Conservation (phyloP, 2,113 vertebrate genomes). For the Anhinga anhinga region DNA sequence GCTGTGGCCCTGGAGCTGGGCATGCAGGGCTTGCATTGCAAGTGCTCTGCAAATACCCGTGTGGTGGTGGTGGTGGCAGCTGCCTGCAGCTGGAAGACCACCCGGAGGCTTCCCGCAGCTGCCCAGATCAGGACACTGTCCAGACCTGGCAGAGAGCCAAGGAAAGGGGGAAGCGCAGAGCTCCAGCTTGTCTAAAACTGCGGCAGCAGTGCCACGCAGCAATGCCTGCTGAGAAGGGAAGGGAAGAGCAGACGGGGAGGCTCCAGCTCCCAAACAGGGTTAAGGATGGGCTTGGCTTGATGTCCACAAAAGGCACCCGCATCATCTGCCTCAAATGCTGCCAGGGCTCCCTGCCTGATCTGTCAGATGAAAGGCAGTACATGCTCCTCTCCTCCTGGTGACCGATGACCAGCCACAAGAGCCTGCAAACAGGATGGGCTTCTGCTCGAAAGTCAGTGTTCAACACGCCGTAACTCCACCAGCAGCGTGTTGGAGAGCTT, state of each 20-base stretch:
- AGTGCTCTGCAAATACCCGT: background rate
- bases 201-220: background rate
- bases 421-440: background rate
- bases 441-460: background rate
- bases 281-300: background rate
- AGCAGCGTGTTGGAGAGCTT: too few species aligned
- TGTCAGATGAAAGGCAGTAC: background rate
- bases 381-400: background rate
- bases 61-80: background rate
- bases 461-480: rapidly evolving
- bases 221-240: background rate
- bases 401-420: background rate
- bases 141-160: rapidly evolving
- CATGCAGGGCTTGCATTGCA: background rate
- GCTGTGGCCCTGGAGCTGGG: background rate
- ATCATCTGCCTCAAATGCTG: background rate
- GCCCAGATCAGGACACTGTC: background rate
- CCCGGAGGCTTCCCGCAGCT: rapidly evolving
- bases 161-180: background rate
- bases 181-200: background rate
- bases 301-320: background rate
- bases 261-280: background rate
- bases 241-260: background rate
- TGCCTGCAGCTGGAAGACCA: background rate
- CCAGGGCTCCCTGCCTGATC: background rate